Base-by-base conservation (phyloP, 2,113 vertebrate species). In the Saguinus midas region DNA sequence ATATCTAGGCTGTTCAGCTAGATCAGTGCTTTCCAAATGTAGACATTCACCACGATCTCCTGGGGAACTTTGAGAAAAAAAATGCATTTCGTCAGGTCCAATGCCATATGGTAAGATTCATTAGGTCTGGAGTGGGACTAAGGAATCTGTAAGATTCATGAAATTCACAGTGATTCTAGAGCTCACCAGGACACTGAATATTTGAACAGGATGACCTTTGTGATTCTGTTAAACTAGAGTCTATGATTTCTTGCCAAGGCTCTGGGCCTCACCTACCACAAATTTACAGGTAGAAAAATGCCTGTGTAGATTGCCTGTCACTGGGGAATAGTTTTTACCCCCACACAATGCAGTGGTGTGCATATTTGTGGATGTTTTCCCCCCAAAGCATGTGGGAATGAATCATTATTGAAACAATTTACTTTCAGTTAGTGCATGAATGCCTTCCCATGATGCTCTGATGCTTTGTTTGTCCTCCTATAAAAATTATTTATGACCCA, bases 401-500 rank as follows among this genome's bases (percentile, higher is more conserved):
- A 99, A 99, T 99, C 98, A 98, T 99, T 99, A 99, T 99, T 99
- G 99, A 99, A 99, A 99, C 98, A 99, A 99, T 99, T 99, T 99
- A 98, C 98, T 99, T 98, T 98, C 98, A 92, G 99, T 99, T 99
- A 98, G 99, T 99, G 99, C 99, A 99, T 97, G 99, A 99, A 99
- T 98, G 99, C 98, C 97, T 99, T 99, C 99, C 99, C 99, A 99
- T 99, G 98, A 99, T 99, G 98, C 99, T 97, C 98, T 98, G 98
- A 98, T 98, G 98, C 98, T 99, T 99, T 99, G 98, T 99, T 99
- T 99, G 98, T 99, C 99, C 99, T 99, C 98, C 98, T 99, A 99
- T 99, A 99, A 99, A 99, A 99, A 99, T 99, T 99, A 99, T 99
- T 99, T 99, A 99, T 99, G 99, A 99, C 99, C 99, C 98, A 98